Evolutionary conservation across 2,113 vertebrate species (phyloP).

Genomic region (Excalfactoria chinensis): DNA sequence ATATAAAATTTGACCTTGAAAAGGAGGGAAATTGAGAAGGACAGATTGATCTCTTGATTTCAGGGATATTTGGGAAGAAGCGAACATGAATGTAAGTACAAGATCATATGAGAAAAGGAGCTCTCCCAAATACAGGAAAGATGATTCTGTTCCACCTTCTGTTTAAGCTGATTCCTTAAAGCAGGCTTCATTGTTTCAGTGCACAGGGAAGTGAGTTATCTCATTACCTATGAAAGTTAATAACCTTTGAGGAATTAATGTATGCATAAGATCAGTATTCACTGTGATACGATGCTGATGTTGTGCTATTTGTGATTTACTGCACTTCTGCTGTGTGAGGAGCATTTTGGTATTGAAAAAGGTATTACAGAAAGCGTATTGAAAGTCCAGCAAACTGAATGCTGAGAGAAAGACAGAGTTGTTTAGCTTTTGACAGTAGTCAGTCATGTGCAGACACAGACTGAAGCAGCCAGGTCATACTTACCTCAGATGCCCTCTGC

Average conservation of each 20-base stretch:
- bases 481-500: slow-evolving; percentile 63
- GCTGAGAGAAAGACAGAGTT: slow-evolving; percentile 24
- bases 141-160: slow-evolving; percentile 3
- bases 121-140: not conserved
- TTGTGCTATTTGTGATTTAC: not conserved
- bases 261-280: not conserved
- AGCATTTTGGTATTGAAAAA: not conserved
- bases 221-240: slow-evolving; percentile 25
- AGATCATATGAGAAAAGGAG: not conserved
- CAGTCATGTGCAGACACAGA: slow-evolving; percentile 49
- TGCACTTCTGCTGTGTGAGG: not conserved
- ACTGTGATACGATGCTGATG: not conserved
- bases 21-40: not conserved
- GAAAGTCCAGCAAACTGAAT: slow-evolving; percentile 5
- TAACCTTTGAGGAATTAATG: slow-evolving; percentile 32
- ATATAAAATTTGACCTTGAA: not conserved
- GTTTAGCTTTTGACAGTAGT: slow-evolving; percentile 59
- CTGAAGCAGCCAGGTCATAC: slow-evolving; percentile 63
- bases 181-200: not conserved
- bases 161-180: not conserved
- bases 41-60: not conserved
- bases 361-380: not conserved
- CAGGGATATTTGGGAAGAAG: not conserved
- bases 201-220: slow-evolving; percentile 19
- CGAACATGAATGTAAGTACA: not conserved